Evolutionary conservation across 2,113 vertebrate genomes (phyloP).

Genomic region (Camelus bactrianus): DNA sequence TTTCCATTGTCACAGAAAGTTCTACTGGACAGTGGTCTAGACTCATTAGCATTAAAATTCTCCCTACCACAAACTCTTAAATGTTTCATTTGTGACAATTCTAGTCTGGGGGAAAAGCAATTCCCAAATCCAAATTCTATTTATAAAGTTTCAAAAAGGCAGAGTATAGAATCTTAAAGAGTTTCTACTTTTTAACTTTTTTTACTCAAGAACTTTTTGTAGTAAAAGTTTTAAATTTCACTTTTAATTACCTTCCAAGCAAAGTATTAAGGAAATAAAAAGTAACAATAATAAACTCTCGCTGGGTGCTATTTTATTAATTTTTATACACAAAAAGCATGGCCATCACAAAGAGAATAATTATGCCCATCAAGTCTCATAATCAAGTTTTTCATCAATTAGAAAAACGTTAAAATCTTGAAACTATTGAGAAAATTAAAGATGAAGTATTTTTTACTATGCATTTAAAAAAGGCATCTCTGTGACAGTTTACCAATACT

Average conservation of each 20-base stretch:
- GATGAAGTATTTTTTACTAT: not conserved
- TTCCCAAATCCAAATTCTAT: not conserved
- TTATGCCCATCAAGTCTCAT: not conserved
- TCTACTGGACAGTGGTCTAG: not conserved
- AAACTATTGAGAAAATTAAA: slow-evolving; percentile 52
- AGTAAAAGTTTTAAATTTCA: slow-evolving; percentile 33
- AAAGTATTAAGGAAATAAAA: slow-evolving; percentile 28
- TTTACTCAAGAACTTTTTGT: slow-evolving; percentile 10
- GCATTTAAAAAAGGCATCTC: not conserved
- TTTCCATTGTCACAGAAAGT: not conserved
- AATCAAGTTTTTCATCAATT: slow-evolving; percentile 35
- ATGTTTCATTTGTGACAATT: slow-evolving; percentile 6
- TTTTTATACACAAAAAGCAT: not conserved
- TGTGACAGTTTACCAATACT: not conserved
- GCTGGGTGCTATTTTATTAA: not conserved
- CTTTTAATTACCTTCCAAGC: slow-evolving; percentile 47
- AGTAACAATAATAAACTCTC: not conserved
- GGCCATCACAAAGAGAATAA: not conserved
- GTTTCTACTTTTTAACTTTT: slow-evolving; percentile 21
- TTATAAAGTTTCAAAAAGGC: not conserved
- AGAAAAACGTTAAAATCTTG: slow-evolving; percentile 18
- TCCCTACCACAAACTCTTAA: not conserved
- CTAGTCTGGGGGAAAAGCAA: not conserved
- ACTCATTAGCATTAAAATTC: not conserved
- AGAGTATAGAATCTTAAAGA: not conserved